Conservation (phyloP, 2,113 vertebrate species). For the Tragulus kanchil region DNA sequence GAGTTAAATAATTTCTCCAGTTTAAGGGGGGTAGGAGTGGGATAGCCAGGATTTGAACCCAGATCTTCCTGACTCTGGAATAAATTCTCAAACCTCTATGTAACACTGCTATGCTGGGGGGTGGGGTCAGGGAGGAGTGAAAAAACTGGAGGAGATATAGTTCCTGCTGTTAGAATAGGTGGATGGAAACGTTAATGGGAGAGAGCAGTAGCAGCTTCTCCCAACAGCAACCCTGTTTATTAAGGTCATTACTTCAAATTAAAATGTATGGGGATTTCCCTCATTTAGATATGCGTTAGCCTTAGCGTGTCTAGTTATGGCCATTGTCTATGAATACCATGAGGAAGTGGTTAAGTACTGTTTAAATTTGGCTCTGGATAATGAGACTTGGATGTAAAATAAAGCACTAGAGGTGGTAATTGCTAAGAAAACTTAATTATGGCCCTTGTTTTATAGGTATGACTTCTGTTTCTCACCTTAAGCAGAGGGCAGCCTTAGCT, state of each 20-base stretch:
- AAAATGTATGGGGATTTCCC: neutral
- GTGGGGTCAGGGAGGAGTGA: neutral
- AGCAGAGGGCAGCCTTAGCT: neutral
- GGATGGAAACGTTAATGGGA: neutral
- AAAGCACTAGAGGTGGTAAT: constrained; percentile 77
- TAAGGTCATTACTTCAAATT: constrained; percentile 66
- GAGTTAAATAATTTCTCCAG: neutral
- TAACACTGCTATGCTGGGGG: neutral
- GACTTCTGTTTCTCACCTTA: neutral
- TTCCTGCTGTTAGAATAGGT: neutral
- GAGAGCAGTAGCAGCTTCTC: neutral
- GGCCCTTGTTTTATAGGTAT: neutral
- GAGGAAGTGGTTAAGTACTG: constrained; percentile 49
- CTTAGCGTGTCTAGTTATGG: constrained; percentile 67
- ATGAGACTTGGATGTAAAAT: constrained; percentile 62
- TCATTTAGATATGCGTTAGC: constrained; percentile 63
- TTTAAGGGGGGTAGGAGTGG: neutral
- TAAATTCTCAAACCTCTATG: neutral
- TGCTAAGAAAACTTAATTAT: constrained; percentile 79
- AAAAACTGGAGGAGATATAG: neutral
- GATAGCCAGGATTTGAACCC: neutral
- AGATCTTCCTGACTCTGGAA: neutral
- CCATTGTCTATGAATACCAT: constrained; percentile 77
- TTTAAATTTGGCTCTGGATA: constrained; percentile 78
- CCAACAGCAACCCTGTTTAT: constrained; percentile 38